phyloP scores from a whole-genome alignment of 2,797 vertebrate species.

The Forpus xanthops region DNA sequence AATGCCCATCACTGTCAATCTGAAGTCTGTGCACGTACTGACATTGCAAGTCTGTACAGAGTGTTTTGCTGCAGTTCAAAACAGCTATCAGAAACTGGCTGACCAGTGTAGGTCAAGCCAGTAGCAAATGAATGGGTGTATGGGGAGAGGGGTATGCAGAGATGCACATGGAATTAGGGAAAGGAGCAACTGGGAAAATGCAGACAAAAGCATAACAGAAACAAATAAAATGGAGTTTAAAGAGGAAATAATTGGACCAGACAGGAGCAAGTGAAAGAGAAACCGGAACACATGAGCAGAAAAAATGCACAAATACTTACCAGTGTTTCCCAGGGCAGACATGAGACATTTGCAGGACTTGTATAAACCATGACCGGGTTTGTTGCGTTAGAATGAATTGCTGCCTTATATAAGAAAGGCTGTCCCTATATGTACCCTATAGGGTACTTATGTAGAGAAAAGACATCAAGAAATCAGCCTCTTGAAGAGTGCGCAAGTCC shows the following conservation, averaged over 20 bases:
- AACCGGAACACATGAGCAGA: not conserved
- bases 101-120: not conserved
- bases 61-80: not conserved
- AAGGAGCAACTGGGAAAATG: not conserved
- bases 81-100: not conserved
- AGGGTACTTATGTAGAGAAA: not conserved
- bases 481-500: not conserved
- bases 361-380: rapidly evolving
- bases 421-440: not conserved
- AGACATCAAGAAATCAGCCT: not conserved
- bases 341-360: not conserved
- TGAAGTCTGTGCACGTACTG: not conserved
- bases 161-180: not conserved
- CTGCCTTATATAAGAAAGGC: not conserved
- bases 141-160: not conserved
- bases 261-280: not conserved
- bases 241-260: not conserved
- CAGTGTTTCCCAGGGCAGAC: not conserved
- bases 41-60: not conserved
- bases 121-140: not conserved
- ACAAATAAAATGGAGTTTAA: not conserved
- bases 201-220: not conserved
- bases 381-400: rapidly evolving
- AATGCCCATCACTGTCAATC: not conserved
- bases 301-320: not conserved